Percentiles rank a stretch among this genome's conserved stretches.
Conservation (phyloP, 2,797 vertebrate genomes). For the Falco novaeseelandiae region DNA sequence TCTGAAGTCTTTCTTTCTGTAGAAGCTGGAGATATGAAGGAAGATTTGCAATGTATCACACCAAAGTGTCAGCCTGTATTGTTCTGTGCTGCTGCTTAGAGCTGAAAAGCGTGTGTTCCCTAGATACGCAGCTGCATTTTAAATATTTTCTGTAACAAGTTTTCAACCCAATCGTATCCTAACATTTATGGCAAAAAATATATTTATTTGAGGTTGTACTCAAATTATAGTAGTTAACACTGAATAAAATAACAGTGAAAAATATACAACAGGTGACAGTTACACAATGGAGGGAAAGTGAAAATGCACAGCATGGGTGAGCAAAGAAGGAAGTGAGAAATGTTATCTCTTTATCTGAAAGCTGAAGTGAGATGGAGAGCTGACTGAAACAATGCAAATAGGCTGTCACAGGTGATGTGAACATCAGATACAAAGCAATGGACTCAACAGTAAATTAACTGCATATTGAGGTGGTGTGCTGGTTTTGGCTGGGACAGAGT, state of each 20-base stretch:
- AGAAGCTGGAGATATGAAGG: not conserved
- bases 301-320: not conserved
- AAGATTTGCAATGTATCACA: not conserved
- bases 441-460: not conserved
- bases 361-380: not conserved
- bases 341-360: not conserved
- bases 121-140: not conserved
- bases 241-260: not conserved
- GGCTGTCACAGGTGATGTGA: not conserved
- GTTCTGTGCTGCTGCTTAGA: not conserved
- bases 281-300: not conserved
- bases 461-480: not conserved
- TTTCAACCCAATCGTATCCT: not conserved
- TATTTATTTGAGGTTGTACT: fast-evolving
- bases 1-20: not conserved
- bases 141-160: not conserved
- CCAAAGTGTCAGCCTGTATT: not conserved
- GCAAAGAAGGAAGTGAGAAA: not conserved
- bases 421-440: not conserved
- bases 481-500: too few species aligned
- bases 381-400: not conserved
- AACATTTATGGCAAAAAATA: not conserved
- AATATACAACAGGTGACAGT: not conserved
- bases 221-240: not conserved
- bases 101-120: not conserved